Evolutionary conservation across 2,888 invertebrate genomes (phyloP), one percentile per base, ranked within the genome.

Genomic region (Lycocerus yunnanus): DNA sequence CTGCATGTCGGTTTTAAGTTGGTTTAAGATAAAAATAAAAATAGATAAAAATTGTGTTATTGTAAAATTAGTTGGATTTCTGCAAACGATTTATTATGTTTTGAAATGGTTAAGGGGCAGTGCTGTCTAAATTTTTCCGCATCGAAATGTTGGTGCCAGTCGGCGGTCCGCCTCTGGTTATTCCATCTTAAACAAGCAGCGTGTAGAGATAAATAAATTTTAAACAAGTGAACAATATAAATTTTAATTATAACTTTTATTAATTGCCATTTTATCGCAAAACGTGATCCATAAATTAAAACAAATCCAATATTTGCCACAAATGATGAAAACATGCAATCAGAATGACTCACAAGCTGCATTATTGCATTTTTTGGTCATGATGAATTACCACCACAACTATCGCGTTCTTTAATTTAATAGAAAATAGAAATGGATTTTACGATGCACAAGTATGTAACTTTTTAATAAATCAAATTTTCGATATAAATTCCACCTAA

Each of bases 281-380:
- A 63, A 69, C 58, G 69, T 24, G 69, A 69, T 43, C 69, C 16
- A 13, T 59, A 43, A 16, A 43, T 27, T 43, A 18, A 43, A 69
- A 69, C 69, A 63, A 63, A 43, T 18, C 61, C 63, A 63, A 69
- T 69, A 69, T 63, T 69, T 63, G 27, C 61, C 43, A 63, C 20
- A 69, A 68, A 69, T 69, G 63, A 69, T 63, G 61, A 61, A 43
- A 69, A 63, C 69, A 63, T 69, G 69, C 69, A 16, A 63, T 43
- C 6, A 43, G n/a, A 43, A n/a, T 43, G 43, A 43, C 43, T 43
- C 43, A 43, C n/a, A n/a, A 43, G 43, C 43, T 27, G n/a, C 43
- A 43, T 43, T 43, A 43, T 43, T 43, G 43, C 43, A 43, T 43
- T 43, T 43, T 43, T 43, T 5, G n/a, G 43, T 43, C n/a, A 43